Percentiles rank a stretch among this genome's conserved stretches.
These are phyloP conservation scores for Ricordea florida DNA, from an alignment of 92 coral and sea anemone genomes.

Conservation along the genomic window DNA sequence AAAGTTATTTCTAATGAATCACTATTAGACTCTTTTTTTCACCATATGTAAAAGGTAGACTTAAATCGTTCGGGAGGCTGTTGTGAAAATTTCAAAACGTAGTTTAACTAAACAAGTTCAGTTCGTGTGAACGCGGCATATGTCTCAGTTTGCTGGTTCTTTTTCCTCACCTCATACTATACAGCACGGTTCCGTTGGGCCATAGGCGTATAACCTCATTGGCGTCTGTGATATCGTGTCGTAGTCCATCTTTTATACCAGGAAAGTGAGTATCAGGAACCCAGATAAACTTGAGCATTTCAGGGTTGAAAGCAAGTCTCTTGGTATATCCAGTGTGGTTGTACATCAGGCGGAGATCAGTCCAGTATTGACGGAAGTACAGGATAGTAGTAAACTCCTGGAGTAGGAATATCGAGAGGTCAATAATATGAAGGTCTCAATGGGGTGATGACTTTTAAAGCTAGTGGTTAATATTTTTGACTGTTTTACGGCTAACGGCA, in stretches of 20 bases:
- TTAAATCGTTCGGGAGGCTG: too few species aligned
- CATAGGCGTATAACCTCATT: conserved; percentile 83
- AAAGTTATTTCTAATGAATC: too few species aligned
- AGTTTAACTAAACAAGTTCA: neutral
- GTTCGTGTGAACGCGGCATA: too few species aligned
- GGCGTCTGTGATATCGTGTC: conserved; percentile 71
- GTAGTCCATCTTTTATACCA: conserved; percentile 77
- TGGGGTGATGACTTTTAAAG: too few species aligned
- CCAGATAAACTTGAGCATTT: conserved; percentile 83
- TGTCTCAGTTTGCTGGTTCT: too few species aligned
- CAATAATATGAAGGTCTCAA: neutral
- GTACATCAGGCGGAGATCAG: conserved; percentile 74
- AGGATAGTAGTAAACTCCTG: conserved; percentile 91
- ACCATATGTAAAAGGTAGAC: too few species aligned
- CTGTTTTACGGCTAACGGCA: too few species aligned
- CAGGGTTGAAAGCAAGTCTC: conserved; percentile 84
- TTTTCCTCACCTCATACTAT: conserved; percentile 97
- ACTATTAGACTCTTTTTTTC: too few species aligned
- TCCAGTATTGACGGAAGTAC: conserved; percentile 94
- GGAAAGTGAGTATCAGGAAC: conserved; percentile 94
- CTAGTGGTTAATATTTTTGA: too few species aligned
- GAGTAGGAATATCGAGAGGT: too few species aligned
- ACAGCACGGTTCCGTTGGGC: conserved; percentile 81
- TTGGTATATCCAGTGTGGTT: conserved; percentile 61
- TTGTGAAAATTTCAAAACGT: too few species aligned